Evolutionary conservation across 2,888 invertebrate species (phyloP).

Genomic region (Coelinius sp.): DNA sequence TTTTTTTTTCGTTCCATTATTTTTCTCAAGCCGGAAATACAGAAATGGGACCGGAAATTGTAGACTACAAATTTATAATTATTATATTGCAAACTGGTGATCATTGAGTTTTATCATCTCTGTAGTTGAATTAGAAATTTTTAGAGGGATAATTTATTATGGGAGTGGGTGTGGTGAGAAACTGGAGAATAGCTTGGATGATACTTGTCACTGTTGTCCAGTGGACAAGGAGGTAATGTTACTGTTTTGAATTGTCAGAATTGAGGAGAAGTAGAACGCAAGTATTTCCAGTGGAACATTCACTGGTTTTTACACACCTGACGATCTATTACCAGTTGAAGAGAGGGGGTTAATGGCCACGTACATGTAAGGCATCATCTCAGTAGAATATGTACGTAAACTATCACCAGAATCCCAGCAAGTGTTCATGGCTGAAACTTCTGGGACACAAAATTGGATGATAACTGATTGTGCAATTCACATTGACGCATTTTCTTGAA

Average conservation of each 20-base stretch:
- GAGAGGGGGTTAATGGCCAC: neutral
- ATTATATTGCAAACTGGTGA: neutral
- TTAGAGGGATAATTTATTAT: neutral
- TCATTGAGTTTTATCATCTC: neutral
- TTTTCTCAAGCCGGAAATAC: conserved; percentile 24
- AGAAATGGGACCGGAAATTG: conserved; percentile 30
- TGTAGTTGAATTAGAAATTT: conserved; percentile 1
- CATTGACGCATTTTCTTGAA: neutral
- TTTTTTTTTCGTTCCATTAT: conserved; percentile 3
- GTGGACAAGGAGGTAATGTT: neutral
- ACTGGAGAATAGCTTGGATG: neutral
- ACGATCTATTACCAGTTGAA: neutral
- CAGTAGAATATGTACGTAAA: neutral
- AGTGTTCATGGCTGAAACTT: conserved; percentile 14
- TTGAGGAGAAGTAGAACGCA: neutral
- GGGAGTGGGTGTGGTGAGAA: neutral
- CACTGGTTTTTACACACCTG: neutral
- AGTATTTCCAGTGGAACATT: neutral
- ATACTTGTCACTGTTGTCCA: neutral
- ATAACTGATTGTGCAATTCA: conserved; percentile 6
- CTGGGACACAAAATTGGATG: neutral
- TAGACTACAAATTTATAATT: conserved; percentile 19
- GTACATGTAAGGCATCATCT: conserved; percentile 32
- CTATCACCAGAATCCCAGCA: conserved; percentile 28
- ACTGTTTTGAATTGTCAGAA: neutral